Percentiles rank a stretch among this genome's conserved stretches.
phyloP scores from a whole-genome alignment of 1,140 invertebrate genomes.

The Triops longicaudatus region DNA sequence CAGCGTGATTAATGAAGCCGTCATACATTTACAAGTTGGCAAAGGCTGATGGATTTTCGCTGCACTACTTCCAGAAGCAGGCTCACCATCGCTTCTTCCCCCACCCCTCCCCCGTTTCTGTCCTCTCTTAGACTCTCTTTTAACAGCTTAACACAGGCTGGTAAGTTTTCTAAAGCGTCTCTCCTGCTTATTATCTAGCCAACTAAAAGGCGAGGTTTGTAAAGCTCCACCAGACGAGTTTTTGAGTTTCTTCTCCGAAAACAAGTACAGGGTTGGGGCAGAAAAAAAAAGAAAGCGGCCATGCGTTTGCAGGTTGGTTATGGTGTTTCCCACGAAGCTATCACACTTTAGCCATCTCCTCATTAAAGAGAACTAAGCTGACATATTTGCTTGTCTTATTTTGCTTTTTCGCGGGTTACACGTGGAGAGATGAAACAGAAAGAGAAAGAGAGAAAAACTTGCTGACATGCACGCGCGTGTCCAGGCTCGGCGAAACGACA shows the following conservation, averaged over 20 bases:
- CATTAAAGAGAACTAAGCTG: constrained; percentile 12
- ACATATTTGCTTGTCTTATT: neutral
- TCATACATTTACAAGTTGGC: neutral
- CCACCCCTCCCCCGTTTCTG: neutral
- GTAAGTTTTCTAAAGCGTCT: neutral
- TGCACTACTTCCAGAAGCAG: constrained; percentile 9
- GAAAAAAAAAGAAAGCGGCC: neutral
- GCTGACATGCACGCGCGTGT: constrained; percentile 9
- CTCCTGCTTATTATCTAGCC: neutral
- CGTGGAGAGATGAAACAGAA: neutral
- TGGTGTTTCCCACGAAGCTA: constrained; percentile 14
- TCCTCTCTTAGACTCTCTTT: neutral
- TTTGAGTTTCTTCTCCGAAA: neutral
- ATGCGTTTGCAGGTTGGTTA: neutral
- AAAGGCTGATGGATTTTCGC: constrained; percentile 1
- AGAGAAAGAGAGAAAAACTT: neutral
- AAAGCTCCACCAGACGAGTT: neutral
- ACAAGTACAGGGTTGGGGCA: neutral
- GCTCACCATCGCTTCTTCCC: neutral
- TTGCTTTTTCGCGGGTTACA: neutral
- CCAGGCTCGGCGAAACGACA: neutral
- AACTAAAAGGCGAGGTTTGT: neutral
- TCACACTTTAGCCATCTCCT: constrained; percentile 2
- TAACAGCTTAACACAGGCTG: neutral
- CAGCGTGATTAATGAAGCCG: constrained; percentile 11